A percentile compares a stretch with the other conserved stretches of the same genome.
Evolutionary conservation across 2,113 vertebrate species (phyloP).

Genomic region (Silurus asotus): DNA sequence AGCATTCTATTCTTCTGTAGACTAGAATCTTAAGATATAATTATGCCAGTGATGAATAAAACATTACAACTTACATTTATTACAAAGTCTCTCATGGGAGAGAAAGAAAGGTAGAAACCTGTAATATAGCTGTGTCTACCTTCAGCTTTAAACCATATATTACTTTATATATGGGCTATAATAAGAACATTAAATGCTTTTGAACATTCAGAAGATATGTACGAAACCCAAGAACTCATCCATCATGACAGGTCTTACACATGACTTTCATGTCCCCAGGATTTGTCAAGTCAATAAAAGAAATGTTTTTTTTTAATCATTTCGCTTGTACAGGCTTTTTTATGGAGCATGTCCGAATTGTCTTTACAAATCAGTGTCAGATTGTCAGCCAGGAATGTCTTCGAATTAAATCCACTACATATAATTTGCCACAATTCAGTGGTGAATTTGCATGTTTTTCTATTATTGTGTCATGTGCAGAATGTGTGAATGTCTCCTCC

Average conservation of each 20-base stretch:
- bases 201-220: neutral
- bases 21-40: neutral
- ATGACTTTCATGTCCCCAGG: slow-evolving; percentile 58
- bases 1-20: neutral
- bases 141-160: neutral
- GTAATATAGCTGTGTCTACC: neutral
- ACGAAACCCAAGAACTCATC: neutral
- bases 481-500: slow-evolving; percentile 28
- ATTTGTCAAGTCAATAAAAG: slow-evolving; percentile 73
- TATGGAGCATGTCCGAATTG: slow-evolving; percentile 46
- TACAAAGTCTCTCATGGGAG: neutral
- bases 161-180: neutral
- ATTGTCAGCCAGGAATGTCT: neutral
- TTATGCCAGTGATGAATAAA: neutral
- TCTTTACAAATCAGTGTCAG: slow-evolving; percentile 58
- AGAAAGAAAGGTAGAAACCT: neutral
- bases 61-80: neutral
- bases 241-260: slow-evolving; percentile 50
- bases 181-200: neutral
- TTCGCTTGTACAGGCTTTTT: slow-evolving; percentile 40
- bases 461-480: neutral
- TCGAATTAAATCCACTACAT: neutral
- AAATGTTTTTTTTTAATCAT: slow-evolving; percentile 55
- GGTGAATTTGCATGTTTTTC: neutral
- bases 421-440: neutral